Conservation (phyloP, 2,113 vertebrate species). For the Myotis brandtii region DNA sequence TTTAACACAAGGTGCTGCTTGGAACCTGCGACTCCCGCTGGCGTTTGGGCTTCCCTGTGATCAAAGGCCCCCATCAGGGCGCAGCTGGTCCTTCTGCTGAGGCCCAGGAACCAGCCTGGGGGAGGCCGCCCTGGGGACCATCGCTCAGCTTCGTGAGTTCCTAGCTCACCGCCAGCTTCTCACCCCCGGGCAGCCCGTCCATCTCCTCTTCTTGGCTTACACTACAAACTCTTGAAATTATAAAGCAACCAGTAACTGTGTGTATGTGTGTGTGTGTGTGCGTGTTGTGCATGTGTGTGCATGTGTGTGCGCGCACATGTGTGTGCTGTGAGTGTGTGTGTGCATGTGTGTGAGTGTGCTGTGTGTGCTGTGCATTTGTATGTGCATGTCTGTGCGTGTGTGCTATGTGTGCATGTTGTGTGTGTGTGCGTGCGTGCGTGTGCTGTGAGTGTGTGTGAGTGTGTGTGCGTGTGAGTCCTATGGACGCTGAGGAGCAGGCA, state of each 20-base stretch:
- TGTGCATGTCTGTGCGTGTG: too few species aligned
- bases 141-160: neutral
- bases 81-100: neutral
- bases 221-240: neutral
- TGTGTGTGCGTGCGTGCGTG: too few species aligned
- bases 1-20: neutral
- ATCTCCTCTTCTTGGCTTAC: neutral
- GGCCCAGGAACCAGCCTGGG: neutral
- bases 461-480: neutral
- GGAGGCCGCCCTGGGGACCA: neutral
- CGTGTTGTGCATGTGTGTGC: too few species aligned
- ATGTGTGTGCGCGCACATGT: too few species aligned
- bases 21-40: neutral
- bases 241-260: neutral
- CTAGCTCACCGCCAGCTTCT: neutral
- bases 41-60: neutral
- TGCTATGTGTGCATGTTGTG: too few species aligned
- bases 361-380: too few species aligned
- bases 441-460: neutral
- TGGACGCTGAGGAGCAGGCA: neutral
- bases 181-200: rapidly evolving
- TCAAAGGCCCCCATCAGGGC: neutral
- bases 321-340: too few species aligned
- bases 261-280: neutral
- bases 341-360: too few species aligned